phyloP scores from a whole-genome alignment of 2,113 vertebrate genomes.

The Bujurquina vittata region DNA sequence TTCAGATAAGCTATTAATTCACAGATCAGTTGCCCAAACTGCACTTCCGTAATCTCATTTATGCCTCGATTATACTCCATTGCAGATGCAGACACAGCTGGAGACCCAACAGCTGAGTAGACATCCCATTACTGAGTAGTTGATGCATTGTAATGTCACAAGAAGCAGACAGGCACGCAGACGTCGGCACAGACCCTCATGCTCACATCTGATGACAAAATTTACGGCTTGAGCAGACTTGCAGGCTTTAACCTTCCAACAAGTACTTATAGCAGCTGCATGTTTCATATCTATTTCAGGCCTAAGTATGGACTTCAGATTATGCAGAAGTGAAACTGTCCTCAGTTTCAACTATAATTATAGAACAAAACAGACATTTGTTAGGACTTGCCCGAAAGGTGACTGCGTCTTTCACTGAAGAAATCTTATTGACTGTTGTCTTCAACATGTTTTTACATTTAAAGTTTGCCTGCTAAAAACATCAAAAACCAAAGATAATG shows the following conservation, averaged over 20 bases:
- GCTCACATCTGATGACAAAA: neutral
- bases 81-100: neutral
- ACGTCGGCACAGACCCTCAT: neutral
- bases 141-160: neutral
- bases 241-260: neutral
- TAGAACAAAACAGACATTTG: conserved; percentile 2
- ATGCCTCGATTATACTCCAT: neutral
- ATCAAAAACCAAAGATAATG: neutral
- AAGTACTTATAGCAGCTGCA: neutral
- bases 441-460: neutral
- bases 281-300: neutral
- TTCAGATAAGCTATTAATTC: neutral
- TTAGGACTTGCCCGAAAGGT: neutral
- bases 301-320: conserved; percentile 7
- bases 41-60: neutral
- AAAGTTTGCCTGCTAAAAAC: neutral
- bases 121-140: neutral
- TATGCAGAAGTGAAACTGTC: conserved; percentile 40
- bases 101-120: neutral
- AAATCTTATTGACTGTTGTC: neutral
- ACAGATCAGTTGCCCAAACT: neutral
- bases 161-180: neutral
- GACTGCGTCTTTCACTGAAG: neutral
- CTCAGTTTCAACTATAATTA: conserved; percentile 6
- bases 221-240: neutral